A percentile compares a stretch with the other conserved stretches of the same genome.
phyloP scores from a whole-genome alignment of 2,888 invertebrate species.

The Gastrophysa polygoni region DNA sequence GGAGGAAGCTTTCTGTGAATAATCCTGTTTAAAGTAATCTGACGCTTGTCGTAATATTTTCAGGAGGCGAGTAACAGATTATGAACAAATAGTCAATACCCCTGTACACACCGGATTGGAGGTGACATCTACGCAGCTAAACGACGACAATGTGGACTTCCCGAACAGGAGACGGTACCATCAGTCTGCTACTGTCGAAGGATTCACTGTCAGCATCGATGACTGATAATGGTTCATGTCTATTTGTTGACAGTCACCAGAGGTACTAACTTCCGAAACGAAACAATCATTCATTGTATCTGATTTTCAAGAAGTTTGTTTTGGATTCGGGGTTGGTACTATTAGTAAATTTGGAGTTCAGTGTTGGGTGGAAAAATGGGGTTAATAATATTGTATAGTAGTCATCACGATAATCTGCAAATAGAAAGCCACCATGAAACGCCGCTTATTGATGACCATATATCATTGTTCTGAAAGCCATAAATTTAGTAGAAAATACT shows the following conservation, averaged over 20 bases:
- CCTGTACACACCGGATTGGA: slow-evolving; percentile 81
- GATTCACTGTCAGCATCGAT: slow-evolving; percentile 67
- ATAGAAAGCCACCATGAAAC: no score
- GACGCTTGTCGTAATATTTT: slow-evolving; percentile 39
- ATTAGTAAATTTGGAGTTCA: no score
- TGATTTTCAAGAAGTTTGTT: no score
- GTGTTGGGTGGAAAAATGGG: no score
- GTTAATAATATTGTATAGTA: no score
- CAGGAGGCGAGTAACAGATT: slow-evolving; percentile 79
- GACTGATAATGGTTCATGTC: slow-evolving; percentile 52
- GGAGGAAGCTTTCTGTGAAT: no score
- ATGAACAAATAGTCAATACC: slow-evolving; percentile 86
- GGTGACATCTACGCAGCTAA: slow-evolving; percentile 84
- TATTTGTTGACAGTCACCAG: neutral
- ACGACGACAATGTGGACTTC: slow-evolving; percentile 96
- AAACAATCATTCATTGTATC: neutral
- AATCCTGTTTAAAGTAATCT: no score
- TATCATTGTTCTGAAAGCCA: no score
- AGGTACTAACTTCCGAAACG: slow-evolving; percentile 4
- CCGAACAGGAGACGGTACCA: slow-evolving; percentile 91
- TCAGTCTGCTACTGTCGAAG: slow-evolving; percentile 83
- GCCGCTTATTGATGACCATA: no score
- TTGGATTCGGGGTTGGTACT: no score
- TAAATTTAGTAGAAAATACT: no score
- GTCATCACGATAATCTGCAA: no score